Conservation (phyloP, 1,140 invertebrate species). For the Thaumatotibia leucotreta region DNA sequence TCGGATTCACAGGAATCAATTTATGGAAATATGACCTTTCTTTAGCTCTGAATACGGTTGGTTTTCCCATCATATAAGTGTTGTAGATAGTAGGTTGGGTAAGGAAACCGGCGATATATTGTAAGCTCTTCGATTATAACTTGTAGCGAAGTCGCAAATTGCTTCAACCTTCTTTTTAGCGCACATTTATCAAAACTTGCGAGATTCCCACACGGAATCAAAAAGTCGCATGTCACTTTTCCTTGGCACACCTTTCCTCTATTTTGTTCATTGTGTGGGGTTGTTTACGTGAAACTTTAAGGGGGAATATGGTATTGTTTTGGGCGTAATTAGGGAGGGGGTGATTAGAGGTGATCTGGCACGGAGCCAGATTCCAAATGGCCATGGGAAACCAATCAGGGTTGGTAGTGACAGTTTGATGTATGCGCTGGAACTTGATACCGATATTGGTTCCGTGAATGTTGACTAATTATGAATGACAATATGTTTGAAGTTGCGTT, state of each 20-base stretch:
- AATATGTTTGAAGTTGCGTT: background rate
- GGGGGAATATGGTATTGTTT: background rate
- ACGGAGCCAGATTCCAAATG: background rate
- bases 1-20: too few species aligned
- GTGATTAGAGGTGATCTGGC: background rate
- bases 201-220: too few species aligned
- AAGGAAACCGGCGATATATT: too few species aligned
- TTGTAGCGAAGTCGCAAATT: background rate
- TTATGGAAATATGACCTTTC: too few species aligned
- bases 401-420: background rate
- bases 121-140: constrained; percentile 4
- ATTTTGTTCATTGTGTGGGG: background rate
- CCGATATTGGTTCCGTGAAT: background rate
- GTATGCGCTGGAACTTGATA: background rate
- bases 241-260: background rate
- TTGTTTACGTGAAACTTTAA: background rate
- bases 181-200: background rate
- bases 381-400: background rate
- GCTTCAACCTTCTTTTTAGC: background rate
- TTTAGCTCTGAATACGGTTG: too few species aligned
- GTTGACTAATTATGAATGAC: background rate
- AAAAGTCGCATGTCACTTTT: too few species aligned
- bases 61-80: too few species aligned
- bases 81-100: too few species aligned
- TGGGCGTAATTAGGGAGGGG: background rate